Base-by-base conservation (phyloP, 2,888 invertebrate genomes). In the Ormyrus labotus region DNA sequence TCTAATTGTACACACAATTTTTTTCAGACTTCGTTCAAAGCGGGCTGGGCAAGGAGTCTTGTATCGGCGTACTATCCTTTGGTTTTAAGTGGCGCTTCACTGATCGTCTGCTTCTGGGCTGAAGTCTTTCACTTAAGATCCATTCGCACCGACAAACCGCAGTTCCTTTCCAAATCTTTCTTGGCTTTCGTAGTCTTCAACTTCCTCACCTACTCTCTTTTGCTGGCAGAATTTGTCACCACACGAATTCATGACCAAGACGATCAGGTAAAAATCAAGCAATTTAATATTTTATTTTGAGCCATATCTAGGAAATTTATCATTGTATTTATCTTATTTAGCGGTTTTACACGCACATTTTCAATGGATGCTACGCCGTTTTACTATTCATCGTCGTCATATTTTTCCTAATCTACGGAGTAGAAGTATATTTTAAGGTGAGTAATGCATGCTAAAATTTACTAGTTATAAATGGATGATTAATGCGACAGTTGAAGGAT, bases 31-130 rank as follows among this genome's bases (percentile, higher is more conserved):
- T 95, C 95, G 83, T 94, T 96, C 89, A 94, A 95, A 90, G 95
- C 96, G 86, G 95, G 95, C 84, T 97, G 97, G 97, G 95, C 97
- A 9, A 94, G 95, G 81, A 96, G 96, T 88, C 92, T 98, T 64
- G 93, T 97, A 86, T 96, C 96, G 47, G 97, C 97, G 0, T 98
- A 97, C 91, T 98, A 97, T 91, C 97, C 97, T 0, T 92, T 98
- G 64, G 92, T 97, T 79, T 93, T 97, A 93, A 96, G 97, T 9
- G 96, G 97, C 72, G 96, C 97, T 0, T 97, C 97, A 0, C 93
- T 97, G 81, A 95, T 98, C 84, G 97, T 97, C 84, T 98, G 98
- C 91, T 96, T 97, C 90, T 97, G 97, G 97, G 97, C 97, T 60
- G 97, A 98, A 94, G 96, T 97, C 69, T 97, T 98, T 91, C 98